phyloP scores from a whole-genome alignment of 2,888 invertebrate genomes.

The Strigamia transsilvanica region DNA sequence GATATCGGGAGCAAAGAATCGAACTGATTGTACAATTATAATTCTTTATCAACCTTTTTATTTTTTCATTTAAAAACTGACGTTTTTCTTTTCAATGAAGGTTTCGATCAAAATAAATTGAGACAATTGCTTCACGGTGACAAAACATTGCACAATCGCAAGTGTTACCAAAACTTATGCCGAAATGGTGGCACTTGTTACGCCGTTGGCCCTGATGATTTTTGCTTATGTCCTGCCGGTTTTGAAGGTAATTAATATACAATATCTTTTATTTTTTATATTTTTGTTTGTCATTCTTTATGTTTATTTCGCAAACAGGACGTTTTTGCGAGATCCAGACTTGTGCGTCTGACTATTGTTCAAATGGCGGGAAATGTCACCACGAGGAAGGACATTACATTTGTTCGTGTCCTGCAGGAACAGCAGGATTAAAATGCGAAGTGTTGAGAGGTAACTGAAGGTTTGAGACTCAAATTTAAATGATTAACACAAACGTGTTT shows the following conservation, averaged over 20 bases:
- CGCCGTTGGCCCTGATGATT: neutral
- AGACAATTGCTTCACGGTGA: neutral
- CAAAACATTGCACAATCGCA: neutral
- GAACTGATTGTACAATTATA: neutral
- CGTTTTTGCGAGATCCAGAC: neutral
- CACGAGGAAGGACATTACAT: neutral
- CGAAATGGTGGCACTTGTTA: slow-evolving; percentile 22
- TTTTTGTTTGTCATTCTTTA: no score
- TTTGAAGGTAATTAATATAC: neutral
- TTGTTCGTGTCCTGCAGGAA: neutral
- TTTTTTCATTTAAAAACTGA: no score
- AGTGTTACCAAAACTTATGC: slow-evolving; percentile 26
- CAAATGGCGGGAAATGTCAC: slow-evolving; percentile 23
- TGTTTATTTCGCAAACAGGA: neutral
- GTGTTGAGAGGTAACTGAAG: neutral
- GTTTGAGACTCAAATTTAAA: neutral
- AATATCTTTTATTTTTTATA: neutral
- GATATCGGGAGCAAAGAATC: slow-evolving; percentile 61
- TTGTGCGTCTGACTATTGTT: slow-evolving; percentile 1
- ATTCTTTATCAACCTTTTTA: neutral
- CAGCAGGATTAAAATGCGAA: slow-evolving; percentile 5
- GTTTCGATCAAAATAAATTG: neutral
- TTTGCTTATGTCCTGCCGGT: neutral
- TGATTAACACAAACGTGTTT: neutral
- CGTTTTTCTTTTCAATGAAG: neutral